These are phyloP conservation scores for Apis dorsata DNA, from an alignment of 1,140 invertebrate species.

Conservation along the genomic window DNA sequence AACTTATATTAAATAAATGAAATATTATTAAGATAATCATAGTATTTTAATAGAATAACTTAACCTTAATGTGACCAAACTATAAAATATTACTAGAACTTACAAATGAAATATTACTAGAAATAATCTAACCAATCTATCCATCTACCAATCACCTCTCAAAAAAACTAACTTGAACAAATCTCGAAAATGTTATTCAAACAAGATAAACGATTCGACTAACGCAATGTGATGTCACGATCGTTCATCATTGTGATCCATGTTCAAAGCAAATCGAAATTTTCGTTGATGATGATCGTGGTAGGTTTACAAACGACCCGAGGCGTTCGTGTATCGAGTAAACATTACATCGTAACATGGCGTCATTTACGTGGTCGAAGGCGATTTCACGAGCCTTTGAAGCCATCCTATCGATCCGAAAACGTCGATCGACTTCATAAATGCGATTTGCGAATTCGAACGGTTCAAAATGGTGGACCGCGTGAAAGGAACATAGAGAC, in stretches of 20 bases:
- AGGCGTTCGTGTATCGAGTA: neutral
- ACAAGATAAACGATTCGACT: no score
- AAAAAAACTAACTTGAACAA: no score
- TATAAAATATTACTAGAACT: no score
- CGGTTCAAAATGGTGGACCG: neutral
- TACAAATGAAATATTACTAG: no score
- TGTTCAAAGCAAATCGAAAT: conserved; percentile 3
- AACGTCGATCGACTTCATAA: neutral
- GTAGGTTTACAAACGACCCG: neutral
- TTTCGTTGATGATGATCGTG: neutral
- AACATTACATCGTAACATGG: conserved; percentile 22
- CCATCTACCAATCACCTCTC: no score
- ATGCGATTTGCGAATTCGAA: neutral
- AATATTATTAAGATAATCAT: no score
- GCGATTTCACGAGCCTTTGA: conserved; percentile 16
- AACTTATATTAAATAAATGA: no score
- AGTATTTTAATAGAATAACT: no score
- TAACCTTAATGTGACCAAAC: no score
- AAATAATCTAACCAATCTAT: no score
- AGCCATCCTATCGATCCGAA: neutral
- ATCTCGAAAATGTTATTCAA: no score
- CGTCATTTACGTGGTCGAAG: neutral
- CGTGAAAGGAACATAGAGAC: neutral
- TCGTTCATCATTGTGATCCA: neutral
- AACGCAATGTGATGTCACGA: no score